Evolutionary conservation across 1,140 invertebrate genomes (phyloP), one percentile per base, ranked within the genome.

Genomic region (Nasonia longicornis): DNA sequence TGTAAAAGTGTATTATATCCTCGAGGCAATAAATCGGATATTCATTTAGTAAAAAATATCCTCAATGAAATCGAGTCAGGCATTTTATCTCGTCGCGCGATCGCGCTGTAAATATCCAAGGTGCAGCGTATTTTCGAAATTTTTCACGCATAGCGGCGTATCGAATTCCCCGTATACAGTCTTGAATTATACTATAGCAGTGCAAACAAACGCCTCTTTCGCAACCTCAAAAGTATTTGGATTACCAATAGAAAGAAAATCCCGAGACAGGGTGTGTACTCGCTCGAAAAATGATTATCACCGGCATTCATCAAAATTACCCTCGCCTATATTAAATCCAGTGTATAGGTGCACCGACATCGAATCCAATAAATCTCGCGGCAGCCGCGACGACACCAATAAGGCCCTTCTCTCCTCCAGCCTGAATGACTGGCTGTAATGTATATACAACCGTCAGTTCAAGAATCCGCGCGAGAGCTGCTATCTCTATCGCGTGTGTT

Each of bases 401-500:
- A n/a, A 58, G n/a, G 52, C 52, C 52, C 52, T 58, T 58, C 52
- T 58, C 52, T 58, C 48, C 31, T 52, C 3, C 16, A 1, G 2
- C 52, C n/a, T n/a, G 16, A 66, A 66, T 52, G 31, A 70, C n/a
- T 77, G 0, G 63, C 16, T 64, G n/a, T n/a, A 14, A 20, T 16
- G 3, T n/a, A 14, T 2, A 10, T 4, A 7, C 6, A 22, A 3
- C 16, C 38, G 3, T 35, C 69, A 48, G 29, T 26, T 71, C 48
- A 29, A 45, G 76, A 77, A 77, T 67, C 64, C 16, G 42, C 63
- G 63, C 35, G 20, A 16, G 45, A 26, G 26, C 45, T 20, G 52
- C 52, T 38, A 29, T 63, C 31, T 74, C 72, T 58, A 48, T 16
- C 1, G 45, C 48, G 42, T 74, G 31, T 75, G 58, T 38, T 75